Conservation (phyloP, 53 echinoderm and acorn worm genomes). For the Patiria pectinifera region DNA sequence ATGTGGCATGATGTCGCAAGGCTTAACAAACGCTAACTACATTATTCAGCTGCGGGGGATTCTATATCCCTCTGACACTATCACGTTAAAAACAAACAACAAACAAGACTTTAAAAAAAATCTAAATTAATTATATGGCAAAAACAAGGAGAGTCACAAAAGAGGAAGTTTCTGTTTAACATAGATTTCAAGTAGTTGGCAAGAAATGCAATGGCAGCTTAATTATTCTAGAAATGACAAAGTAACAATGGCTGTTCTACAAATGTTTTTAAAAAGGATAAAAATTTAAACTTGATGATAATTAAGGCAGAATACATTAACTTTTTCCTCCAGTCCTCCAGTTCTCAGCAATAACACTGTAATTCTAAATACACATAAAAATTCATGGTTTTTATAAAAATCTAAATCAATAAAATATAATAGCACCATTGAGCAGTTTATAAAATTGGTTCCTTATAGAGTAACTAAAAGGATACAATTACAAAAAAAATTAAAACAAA, state of each 20-base stretch:
- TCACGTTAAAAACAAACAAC: background rate
- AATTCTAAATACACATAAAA: constrained; percentile 8
- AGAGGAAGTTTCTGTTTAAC: background rate
- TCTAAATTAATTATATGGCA: background rate
- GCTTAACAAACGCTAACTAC: background rate
- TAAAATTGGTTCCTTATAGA: constrained; percentile 42
- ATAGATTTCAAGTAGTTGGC: background rate
- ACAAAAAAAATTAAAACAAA: background rate
- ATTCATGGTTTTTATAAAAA: background rate
- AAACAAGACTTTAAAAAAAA: background rate
- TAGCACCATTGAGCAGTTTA: constrained; percentile 63
- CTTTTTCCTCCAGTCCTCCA: background rate
- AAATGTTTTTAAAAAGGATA: background rate
- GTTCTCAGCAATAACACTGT: background rate
- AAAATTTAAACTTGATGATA: background rate
- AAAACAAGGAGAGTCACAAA: too few species aligned
- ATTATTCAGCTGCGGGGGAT: background rate
- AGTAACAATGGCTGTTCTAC: background rate
- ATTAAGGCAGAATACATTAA: too few species aligned
- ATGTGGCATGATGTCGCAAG: too few species aligned
- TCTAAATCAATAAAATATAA: constrained; percentile 9
- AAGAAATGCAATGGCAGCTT: background rate
- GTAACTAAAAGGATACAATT: constrained; percentile 19
- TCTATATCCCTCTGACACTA: background rate
- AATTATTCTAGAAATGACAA: background rate